Percentiles rank a stretch among this genome's conserved stretches.
Conservation (phyloP, 1,140 invertebrate genomes). For the Tetramorium simillimum region DNA sequence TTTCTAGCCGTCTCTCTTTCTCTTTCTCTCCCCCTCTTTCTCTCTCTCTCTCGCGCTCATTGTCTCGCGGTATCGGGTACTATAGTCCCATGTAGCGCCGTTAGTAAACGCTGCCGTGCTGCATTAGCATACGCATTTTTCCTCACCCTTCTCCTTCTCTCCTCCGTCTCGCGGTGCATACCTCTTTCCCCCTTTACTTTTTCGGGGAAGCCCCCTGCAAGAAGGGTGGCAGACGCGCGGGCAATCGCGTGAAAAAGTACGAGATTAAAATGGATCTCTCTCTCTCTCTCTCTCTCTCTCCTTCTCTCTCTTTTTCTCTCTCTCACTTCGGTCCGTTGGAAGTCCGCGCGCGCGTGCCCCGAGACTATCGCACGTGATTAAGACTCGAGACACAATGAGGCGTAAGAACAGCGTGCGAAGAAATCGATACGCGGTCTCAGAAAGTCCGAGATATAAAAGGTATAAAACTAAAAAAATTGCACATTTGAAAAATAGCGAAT, state of each 20-base stretch:
- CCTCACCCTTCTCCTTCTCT: constrained; percentile 34
- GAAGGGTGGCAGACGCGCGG: constrained; percentile 16
- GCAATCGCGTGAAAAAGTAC: constrained; percentile 37
- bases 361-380: constrained; percentile 40
- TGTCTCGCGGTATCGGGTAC: constrained; percentile 71
- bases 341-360: constrained; percentile 19
- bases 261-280: constrained; percentile 18
- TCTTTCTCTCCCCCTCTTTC: too few relatives aligned
- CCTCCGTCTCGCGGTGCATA: constrained; percentile 1
- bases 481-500: neutral
- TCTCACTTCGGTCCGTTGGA: neutral
- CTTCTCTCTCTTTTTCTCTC: neutral
- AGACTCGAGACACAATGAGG: constrained; percentile 13
- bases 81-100: constrained; percentile 72
- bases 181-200: constrained; percentile 68
- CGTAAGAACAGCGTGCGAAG: neutral
- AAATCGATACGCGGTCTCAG: neutral
- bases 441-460: neutral
- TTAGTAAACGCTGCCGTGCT: constrained; percentile 73
- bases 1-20: too few relatives aligned
- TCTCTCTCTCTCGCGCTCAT: constrained; percentile 68
- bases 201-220: constrained; percentile 67
- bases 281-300: neutral
- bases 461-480: neutral
- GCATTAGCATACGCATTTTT: constrained; percentile 74